Percentiles rank a stretch among this genome's conserved stretches.
phyloP scores from a whole-genome alignment of 2,113 vertebrate species.

The Rutilus rutilus region DNA sequence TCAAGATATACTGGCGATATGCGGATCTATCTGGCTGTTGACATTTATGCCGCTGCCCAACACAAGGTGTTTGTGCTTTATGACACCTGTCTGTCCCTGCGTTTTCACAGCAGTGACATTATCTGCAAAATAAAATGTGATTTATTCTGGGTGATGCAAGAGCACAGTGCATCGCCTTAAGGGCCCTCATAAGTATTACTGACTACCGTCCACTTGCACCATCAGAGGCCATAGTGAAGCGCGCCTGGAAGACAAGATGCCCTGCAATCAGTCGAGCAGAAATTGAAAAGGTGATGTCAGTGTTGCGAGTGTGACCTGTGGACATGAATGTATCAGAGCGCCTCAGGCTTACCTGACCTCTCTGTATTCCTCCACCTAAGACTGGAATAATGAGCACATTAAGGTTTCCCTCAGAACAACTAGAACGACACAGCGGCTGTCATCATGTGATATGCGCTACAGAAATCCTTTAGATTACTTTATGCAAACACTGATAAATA shows the following conservation, averaged over 20 bases:
- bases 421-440: conserved; percentile 5
- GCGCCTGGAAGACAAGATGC: background rate
- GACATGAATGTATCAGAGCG: background rate
- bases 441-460: conserved; percentile 30
- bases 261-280: background rate
- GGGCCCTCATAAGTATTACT: conserved; percentile 35
- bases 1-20: conserved; percentile 52
- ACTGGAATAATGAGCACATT: conserved; percentile 27
- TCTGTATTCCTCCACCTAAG: conserved; percentile 8
- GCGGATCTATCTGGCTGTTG: conserved; percentile 33
- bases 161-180: conserved; percentile 32
- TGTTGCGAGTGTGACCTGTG: background rate
- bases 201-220: conserved; percentile 11
- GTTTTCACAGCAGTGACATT: conserved; percentile 28
- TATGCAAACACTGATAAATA: background rate
- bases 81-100: conserved; percentile 32
- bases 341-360: conserved; percentile 39
- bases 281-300: conserved; percentile 14
- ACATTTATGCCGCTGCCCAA: conserved; percentile 48
- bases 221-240: background rate
- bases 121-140: conserved; percentile 47
- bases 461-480: conserved; percentile 27
- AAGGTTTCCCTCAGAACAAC: background rate
- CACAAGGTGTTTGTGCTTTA: conserved; percentile 42
- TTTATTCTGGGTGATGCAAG: conserved; percentile 38